Percentiles rank a stretch among this genome's conserved stretches.
These are phyloP conservation scores for Melanophora roralis DNA, from an alignment of 2,888 invertebrate species.

Conservation along the genomic window DNA sequence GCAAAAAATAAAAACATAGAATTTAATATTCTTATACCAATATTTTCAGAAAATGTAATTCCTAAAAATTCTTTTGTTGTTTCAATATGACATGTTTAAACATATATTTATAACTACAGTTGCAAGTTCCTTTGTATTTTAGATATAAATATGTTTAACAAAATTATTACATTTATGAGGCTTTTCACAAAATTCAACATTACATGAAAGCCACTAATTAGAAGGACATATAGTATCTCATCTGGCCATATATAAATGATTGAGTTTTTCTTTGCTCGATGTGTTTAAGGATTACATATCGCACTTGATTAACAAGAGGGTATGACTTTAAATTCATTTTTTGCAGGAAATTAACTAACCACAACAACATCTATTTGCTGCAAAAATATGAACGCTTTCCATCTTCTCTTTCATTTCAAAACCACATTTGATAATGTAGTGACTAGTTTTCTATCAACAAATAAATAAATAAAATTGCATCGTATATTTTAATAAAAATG, in stretches of 20 bases:
- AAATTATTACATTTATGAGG: conserved; percentile 24
- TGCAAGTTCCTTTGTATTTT: no score
- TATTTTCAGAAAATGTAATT: neutral
- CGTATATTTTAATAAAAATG: no score
- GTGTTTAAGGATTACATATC: conserved; percentile 1
- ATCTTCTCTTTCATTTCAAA: no score
- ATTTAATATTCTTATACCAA: no score
- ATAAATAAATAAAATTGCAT: no score
- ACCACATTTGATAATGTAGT: no score
- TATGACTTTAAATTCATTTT: no score
- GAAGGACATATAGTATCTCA: neutral
- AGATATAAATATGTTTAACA: neutral
- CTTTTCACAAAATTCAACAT: conserved; percentile 27
- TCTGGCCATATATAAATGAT: neutral
- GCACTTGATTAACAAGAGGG: no score
- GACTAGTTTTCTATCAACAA: no score
- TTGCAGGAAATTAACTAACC: no score
- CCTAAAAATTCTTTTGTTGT: neutral
- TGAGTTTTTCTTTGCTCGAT: neutral
- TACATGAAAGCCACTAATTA: neutral
- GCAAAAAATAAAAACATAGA: neutral
- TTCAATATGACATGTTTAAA: neutral
- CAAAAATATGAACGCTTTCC: no score
- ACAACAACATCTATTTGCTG: no score
- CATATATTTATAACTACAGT: neutral